These are phyloP conservation scores for Actinostola sp. DNA, from an alignment of 92 coral and sea anemone genomes.

Conservation along the genomic window DNA sequence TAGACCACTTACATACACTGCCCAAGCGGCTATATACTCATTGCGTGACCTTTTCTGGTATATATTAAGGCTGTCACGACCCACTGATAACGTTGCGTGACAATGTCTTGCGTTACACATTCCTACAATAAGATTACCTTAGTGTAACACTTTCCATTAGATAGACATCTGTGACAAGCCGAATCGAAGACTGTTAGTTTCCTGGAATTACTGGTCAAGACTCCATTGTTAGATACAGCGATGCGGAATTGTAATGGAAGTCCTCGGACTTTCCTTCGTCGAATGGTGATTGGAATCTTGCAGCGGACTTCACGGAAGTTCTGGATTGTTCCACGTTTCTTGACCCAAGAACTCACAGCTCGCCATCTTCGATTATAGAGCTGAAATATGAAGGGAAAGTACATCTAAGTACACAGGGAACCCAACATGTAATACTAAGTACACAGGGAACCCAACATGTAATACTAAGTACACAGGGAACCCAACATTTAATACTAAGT, in stretches of 20 bases:
- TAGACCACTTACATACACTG: neutral
- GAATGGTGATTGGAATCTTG: conserved; percentile 61
- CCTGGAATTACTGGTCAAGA: conserved; percentile 61
- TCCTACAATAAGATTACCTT: conserved; percentile 45
- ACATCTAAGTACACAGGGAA: neutral
- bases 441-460: no score
- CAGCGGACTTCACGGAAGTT: conserved; percentile 84
- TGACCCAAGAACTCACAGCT: conserved; percentile 40
- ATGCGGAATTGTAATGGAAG: conserved; percentile 61
- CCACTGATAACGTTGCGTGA: no score
- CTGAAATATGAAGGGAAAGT: neutral
- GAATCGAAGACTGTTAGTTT: conserved; percentile 75
- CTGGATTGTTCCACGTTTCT: conserved; percentile 54
- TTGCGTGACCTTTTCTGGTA: no score
- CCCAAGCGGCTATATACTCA: conserved; percentile 2
- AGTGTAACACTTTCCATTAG: conserved; percentile 68
- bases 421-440: neutral
- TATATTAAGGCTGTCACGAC: no score
- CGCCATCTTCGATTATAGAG: conserved; percentile 60
- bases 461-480: neutral
- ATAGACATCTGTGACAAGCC: conserved; percentile 67
- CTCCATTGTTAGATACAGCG: conserved; percentile 72
- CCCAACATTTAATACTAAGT: no score
- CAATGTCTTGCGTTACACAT: neutral
- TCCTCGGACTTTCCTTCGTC: conserved; percentile 56